Base-by-base conservation (phyloP, 2,888 invertebrate genomes). In the Cantharis lateralis region DNA sequence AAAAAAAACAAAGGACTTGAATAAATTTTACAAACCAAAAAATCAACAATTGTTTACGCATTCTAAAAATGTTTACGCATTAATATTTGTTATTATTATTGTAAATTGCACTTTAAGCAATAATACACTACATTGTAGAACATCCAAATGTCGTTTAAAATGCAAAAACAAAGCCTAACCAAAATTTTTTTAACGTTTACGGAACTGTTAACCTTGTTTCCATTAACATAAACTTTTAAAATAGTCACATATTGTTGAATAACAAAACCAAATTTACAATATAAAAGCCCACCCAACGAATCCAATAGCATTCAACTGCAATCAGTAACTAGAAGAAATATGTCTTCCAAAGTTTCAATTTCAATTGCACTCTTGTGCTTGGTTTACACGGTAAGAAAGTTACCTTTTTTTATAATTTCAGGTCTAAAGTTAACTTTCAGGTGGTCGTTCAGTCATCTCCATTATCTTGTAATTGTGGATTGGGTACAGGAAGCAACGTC, bases 401-500 rank as follows among this genome's bases (percentile, higher is more conserved):
- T 11, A 11, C 13, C 15, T 18, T 61, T 48, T n/a, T 61, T 61
- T 13, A 7, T 24, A 63, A 11, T 71, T 63, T n/a, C 15, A 15
- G 11, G 4, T 24, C 62, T 13, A 20, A 13, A 15, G 2, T 7
- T 15, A 26, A 24, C 26, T 70, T 63, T 64, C 62, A 15, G n/a
- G 16, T 68, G 13, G 28, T 73, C 70, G 68, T 66, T 3, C 11
- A 61, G 13, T 28, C 63, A 9, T 16, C 20, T 16, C 48, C 48
- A 48, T 32, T 32, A 11, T 16, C 71, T 7, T 80, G 79, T 62
- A 79, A 80, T 75, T 85, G 84, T 63, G 85, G 84, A 10, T 78
- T 86, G 5, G 84, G 85, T 13, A 75, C 82, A 26, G 85, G 85
- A n/a, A 82, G 80, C 69, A 84, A 85, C 76, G 77, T 82, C 13